phyloP scores from a whole-genome alignment of 1,140 invertebrate genomes.

The Procambarus virginalis region DNA sequence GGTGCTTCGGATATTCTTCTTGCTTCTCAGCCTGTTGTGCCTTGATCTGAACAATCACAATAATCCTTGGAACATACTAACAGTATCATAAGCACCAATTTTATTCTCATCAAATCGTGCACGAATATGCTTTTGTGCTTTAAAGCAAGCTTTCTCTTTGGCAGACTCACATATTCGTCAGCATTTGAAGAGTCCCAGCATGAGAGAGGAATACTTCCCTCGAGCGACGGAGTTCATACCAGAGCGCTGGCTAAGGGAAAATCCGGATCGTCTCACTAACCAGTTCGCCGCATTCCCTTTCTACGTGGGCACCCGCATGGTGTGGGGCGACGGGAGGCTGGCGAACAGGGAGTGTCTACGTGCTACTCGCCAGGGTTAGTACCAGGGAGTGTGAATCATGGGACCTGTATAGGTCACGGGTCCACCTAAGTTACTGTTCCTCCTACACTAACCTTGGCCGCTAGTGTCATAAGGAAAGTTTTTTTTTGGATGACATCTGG shows the following conservation, averaged over 20 bases:
- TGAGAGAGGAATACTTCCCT: slow-evolving; percentile 73
- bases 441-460: no score
- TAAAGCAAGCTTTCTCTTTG: neutral
- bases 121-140: no score
- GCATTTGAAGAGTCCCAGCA: neutral
- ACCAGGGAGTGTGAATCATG: neutral
- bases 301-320: slow-evolving; percentile 88
- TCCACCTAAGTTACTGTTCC: no score
- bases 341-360: slow-evolving; percentile 80
- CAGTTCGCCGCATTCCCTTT: slow-evolving; percentile 90
- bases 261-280: slow-evolving; percentile 75
- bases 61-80: no score
- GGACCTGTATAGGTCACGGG: no score
- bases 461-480: no score
- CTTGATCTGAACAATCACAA: no score
- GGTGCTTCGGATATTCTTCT: no score
- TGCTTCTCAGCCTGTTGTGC: no score
- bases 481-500: no score
- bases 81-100: no score
- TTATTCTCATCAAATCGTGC: no score
- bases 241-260: slow-evolving; percentile 83
- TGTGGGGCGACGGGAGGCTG: slow-evolving; percentile 87
- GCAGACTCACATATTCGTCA: neutral
- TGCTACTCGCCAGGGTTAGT: slow-evolving; percentile 68
- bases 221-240: slow-evolving; percentile 82